phyloP scores from a whole-genome alignment of 2,888 invertebrate genomes.

The Drosophila ustulata region DNA sequence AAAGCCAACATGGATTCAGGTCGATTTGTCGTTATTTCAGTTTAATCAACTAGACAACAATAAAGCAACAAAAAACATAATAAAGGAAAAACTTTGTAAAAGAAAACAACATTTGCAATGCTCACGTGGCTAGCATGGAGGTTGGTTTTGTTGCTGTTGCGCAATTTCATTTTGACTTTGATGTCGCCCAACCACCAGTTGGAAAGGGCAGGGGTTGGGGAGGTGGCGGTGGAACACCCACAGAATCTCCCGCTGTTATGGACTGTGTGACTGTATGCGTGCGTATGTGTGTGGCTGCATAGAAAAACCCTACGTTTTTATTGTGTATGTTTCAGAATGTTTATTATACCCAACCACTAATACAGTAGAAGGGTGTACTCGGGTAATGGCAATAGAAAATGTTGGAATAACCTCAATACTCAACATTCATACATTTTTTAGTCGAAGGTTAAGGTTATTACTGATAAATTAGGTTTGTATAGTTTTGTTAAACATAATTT shows the following conservation, averaged over 20 bases:
- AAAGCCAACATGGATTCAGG: conserved; percentile 46
- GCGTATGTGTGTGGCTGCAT: conserved; percentile 41
- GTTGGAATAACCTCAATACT: no score
- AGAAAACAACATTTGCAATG: conserved; percentile 43
- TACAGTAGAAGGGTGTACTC: not conserved
- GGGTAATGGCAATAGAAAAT: not conserved
- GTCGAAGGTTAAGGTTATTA: no score
- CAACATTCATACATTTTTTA: no score
- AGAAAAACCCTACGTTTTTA: conserved; percentile 56
- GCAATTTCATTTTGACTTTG: conserved; percentile 75
- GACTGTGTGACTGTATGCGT: conserved; percentile 39
- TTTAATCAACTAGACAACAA: conserved; percentile 32
- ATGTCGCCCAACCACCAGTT: conserved; percentile 52
- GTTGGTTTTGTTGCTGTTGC: conserved; percentile 62
- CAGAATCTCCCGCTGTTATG: conserved; percentile 50
- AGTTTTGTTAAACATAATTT: no score
- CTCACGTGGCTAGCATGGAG: conserved; percentile 53
- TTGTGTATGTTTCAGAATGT: conserved; percentile 59
- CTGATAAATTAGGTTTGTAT: no score
- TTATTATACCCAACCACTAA: conserved; percentile 42
- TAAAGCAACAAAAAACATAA: not conserved
- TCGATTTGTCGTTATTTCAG: conserved; percentile 29
- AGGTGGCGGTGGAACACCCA: conserved; percentile 10
- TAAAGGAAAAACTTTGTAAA: conserved; percentile 14
- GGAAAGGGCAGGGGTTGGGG: not conserved